Evolutionary conservation across 2,113 vertebrate genomes (phyloP), one percentile per base, ranked within the genome.

Genomic region (Leucoraja erinaceus): DNA sequence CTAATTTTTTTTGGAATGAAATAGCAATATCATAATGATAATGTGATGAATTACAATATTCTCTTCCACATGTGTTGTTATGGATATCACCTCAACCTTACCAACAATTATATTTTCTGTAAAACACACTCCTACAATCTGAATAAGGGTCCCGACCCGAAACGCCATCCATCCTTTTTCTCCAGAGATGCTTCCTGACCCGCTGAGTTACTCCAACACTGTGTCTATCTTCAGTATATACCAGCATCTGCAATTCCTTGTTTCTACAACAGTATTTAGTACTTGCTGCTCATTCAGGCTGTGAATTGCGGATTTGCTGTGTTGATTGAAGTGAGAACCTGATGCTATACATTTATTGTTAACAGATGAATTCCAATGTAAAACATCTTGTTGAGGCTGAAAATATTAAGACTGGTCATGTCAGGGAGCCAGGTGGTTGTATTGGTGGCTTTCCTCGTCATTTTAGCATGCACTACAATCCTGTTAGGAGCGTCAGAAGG

Each of bases 251-350:
- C 38, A 47, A 47, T 1, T 47, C 38, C 38, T 47, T 47, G 38
- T 47, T 47, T 47, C 38, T 47, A 33, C n/a, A 66, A 16, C 86
- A 33, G 59, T 7, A 6, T 31, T 66, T 8, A 66, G 31, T 2
- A 38, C 63, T 11, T 61, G 12, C 61, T 90, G n/a, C 63, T 90
- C 63, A 90, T 66, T 33, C 61, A 5, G 66, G 31, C 28, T 38
- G 61, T 68, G n/a, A 68, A 5, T 20, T 25, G 18, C 47, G 88
- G 18, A 72, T 54, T 33, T 68, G 31, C 56, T 16, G n/a, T 28
- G 33, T 68, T 16, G 25, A 90, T 90, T 90, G 88, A 91, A 91
- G 88, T 91, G 18, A 68, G 31, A 38, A 68, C 66, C 88, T 72
- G 66, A 63, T 91, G 66, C 20, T 33, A 33, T 72, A 91, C 8